phyloP scores from a whole-genome alignment of 2,797 vertebrate genomes.

The Schizothorax lantsangensis region DNA sequence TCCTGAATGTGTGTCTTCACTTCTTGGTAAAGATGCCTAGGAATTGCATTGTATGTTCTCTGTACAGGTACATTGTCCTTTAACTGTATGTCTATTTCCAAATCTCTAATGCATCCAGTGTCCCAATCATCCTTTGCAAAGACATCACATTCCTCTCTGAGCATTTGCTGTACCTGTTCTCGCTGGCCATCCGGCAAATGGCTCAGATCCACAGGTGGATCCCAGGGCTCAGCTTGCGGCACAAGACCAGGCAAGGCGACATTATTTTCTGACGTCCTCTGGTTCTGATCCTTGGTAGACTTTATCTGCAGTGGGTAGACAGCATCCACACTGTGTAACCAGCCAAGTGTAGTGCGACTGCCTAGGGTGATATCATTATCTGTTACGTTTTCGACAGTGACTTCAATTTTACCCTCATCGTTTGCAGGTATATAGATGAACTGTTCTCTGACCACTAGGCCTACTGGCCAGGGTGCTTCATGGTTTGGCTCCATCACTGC shows the following conservation, averaged over 20 bases:
- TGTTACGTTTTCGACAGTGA: slow-evolving; percentile 41
- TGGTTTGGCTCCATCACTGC: slow-evolving; percentile 29
- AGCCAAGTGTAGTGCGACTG: neutral
- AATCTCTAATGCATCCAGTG: slow-evolving; percentile 30
- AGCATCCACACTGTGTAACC: neutral
- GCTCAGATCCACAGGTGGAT: slow-evolving; percentile 49
- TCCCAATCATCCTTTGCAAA: slow-evolving; percentile 57
- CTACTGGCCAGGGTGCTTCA: slow-evolving; percentile 41
- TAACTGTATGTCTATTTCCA: slow-evolving; percentile 47
- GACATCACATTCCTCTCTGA: slow-evolving; percentile 49
- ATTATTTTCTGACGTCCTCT: neutral
- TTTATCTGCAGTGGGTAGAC: neutral
- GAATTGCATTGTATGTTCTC: slow-evolving; percentile 44
- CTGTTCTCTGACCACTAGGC: slow-evolving; percentile 22
- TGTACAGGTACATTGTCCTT: slow-evolving; percentile 40
- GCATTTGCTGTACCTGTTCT: slow-evolving; percentile 40
- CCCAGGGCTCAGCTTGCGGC: too few species aligned
- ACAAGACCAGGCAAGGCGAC: neutral
- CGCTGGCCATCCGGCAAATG: slow-evolving; percentile 43
- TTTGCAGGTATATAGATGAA: neutral
- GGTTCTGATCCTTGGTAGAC: neutral
- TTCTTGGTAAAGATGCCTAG: slow-evolving; percentile 51
- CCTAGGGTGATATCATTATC: neutral
- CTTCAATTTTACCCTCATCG: neutral
- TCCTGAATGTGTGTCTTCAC: slow-evolving; percentile 55